A percentile compares a stretch with the other conserved stretches of the same genome.
Evolutionary conservation across 2,797 vertebrate species (phyloP).

Genomic region (Australoheros facetus): DNA sequence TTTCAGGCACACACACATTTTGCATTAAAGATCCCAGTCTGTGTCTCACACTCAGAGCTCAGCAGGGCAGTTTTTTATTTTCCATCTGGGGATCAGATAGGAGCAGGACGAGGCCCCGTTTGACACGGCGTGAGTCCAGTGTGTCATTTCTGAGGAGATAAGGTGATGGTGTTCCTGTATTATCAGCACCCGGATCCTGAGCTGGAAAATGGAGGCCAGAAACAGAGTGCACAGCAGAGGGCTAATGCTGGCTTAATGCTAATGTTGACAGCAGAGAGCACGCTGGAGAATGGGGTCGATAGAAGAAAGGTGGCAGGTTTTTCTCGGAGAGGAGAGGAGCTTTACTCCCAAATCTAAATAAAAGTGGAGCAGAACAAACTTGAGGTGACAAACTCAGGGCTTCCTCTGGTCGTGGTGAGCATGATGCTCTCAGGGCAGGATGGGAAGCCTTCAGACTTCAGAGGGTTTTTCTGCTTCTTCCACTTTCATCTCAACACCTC

Average conservation of each 20-base stretch:
- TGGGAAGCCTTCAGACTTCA: conserved; percentile 63
- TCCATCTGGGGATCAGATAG: conserved; percentile 72
- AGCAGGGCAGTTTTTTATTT: conserved; percentile 68
- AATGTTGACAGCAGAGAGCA: conserved; percentile 63
- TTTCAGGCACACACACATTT: conserved; percentile 40
- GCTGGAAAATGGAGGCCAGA: conserved; percentile 65
- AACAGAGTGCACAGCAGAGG: conserved; percentile 35
- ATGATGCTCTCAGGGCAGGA: conserved; percentile 61
- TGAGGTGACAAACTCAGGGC: conserved; percentile 43
- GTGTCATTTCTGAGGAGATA: conserved; percentile 78
- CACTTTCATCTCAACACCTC: conserved; percentile 64
- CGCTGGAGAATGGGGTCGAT: conserved; percentile 17
- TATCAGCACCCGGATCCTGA: conserved; percentile 72
- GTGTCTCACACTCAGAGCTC: conserved; percentile 63
- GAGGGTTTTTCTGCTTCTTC: conserved; percentile 42
- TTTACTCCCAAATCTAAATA: conserved; percentile 15
- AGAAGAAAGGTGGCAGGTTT: conserved; percentile 32
- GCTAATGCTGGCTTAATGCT: conserved; percentile 65
- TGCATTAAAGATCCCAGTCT: conserved; percentile 47
- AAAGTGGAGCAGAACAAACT: conserved; percentile 54
- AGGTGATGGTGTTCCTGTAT: conserved; percentile 69
- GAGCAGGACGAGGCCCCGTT: conserved; percentile 59
- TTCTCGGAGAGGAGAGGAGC: conserved; percentile 44
- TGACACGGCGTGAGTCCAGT: conserved; percentile 71
- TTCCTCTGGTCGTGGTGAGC: conserved; percentile 53